Base-by-base conservation (phyloP, 2,113 vertebrate genomes). In the Lagopus leucura region DNA sequence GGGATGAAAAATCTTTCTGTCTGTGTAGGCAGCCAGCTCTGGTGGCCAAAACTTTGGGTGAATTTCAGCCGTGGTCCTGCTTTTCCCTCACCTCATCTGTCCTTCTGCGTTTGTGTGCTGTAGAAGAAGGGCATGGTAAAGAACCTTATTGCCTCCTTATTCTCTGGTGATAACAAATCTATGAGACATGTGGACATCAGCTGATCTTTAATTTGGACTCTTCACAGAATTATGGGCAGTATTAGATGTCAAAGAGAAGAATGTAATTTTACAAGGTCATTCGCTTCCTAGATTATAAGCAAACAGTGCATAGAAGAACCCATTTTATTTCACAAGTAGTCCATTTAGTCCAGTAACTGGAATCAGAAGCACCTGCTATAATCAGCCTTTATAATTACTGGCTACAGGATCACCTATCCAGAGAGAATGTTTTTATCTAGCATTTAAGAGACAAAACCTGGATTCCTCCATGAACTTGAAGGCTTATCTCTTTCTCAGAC, bases 1-100 rank as follows among this genome's bases (percentile, higher is more conserved):
- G 72, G 79, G 30, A 74, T 65, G 43, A 94, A 91, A 95, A 88
- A 86, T 94, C 61, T 91, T 80, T 73, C 60, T 64, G 55, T 50
- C 87, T 50, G 18, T 43, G 42, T 45, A 80, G 67, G 63, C 60
- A 80, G 55, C 54, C 67, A 45, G 34, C 73, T 85, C 60, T 77
- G 32, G 42, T 82, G 73, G 72, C 75, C 60, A 94, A 87, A 94
- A 77, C 47, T 45, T 0, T 22, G 40, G 52, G 42, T 75, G 40
- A 75, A 57, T 86, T 82, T 92, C 28, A 83, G 38, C 18, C 22
- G 19, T 8, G 22, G 27, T 71, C 22, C 52, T 82, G 28, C 18
- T 77, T 92, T 85, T 77, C 27, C 13, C 10, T 88, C 3, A 1
- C 24, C 42, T 81, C 27, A 60, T 88, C 64, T 91, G 28, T 70